phyloP scores from a whole-genome alignment of 2,888 invertebrate genomes.

The Itoplectis maculator region DNA sequence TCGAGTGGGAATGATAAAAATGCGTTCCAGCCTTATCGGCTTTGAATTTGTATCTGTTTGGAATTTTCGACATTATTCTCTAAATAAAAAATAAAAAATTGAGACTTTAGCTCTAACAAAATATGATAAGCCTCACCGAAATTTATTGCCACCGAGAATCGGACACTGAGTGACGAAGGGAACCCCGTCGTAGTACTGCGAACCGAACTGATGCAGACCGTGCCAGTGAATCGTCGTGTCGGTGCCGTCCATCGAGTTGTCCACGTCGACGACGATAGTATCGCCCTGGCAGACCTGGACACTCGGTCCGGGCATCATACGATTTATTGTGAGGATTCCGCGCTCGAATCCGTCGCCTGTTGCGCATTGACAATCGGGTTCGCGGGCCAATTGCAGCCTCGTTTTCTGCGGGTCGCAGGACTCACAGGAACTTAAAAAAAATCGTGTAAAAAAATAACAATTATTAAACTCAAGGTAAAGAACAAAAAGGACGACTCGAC shows the following conservation, averaged over 20 bases:
- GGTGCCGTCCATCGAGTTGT: constrained; percentile 83
- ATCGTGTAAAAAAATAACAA: too few relatives aligned
- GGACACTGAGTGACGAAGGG: constrained; percentile 84
- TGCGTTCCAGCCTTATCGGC: constrained; percentile 83
- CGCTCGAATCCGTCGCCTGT: too few relatives aligned
- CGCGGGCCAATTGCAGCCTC: too few relatives aligned
- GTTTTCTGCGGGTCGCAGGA: too few relatives aligned
- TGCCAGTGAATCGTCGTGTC: constrained; percentile 86
- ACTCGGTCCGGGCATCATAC: constrained; percentile 76
- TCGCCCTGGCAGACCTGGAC: constrained; percentile 85
- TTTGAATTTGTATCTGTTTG: constrained; percentile 81
- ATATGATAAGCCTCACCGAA: too few relatives aligned
- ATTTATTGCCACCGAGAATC: constrained; percentile 81
- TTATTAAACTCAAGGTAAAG: too few relatives aligned
- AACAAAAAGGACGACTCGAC: too few relatives aligned
- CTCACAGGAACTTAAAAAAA: too few relatives aligned
- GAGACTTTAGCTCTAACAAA: too few relatives aligned
- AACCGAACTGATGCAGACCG: constrained; percentile 83
- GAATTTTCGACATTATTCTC: too few relatives aligned
- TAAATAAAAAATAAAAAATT: too few relatives aligned
- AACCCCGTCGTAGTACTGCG: constrained; percentile 84
- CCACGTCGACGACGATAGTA: constrained; percentile 84
- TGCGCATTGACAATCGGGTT: too few relatives aligned
- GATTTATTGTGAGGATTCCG: constrained; percentile 42
- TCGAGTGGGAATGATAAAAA: constrained; percentile 84